These are phyloP conservation scores for Pimpla rufipes DNA, from an alignment of 2,888 invertebrate genomes.

Conservation along the genomic window DNA sequence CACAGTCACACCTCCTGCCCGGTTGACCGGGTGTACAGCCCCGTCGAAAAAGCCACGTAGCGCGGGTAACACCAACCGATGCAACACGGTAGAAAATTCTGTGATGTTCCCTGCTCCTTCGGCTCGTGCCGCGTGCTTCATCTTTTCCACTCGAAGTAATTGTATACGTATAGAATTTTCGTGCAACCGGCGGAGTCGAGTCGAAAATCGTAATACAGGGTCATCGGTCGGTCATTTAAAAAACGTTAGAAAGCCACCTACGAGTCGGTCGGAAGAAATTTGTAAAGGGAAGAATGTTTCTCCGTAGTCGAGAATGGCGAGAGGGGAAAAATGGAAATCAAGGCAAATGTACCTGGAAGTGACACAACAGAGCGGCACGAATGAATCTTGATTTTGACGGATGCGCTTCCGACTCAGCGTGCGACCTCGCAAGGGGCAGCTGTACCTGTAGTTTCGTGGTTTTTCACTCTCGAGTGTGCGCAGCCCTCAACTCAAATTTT, in stretches of 20 bases:
- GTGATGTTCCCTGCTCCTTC: too few relatives aligned
- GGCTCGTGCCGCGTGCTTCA: too few relatives aligned
- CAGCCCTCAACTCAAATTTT: too few relatives aligned
- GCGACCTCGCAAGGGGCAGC: slow-evolving; percentile 69
- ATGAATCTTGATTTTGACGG: neutral
- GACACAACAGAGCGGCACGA: slow-evolving; percentile 10
- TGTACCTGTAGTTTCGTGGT: slow-evolving; percentile 70
- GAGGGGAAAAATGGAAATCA: slow-evolving; percentile 30
- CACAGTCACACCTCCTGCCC: slow-evolving; percentile 83
- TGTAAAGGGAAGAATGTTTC: slow-evolving; percentile 10
- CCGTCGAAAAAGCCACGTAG: slow-evolving; percentile 71
- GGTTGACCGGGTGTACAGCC: slow-evolving; percentile 59
- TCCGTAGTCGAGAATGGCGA: too few relatives aligned
- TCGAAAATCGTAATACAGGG: slow-evolving; percentile 16
- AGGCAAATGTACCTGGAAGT: slow-evolving; percentile 24
- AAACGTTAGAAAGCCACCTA: slow-evolving; percentile 46
- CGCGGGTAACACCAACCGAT: slow-evolving; percentile 38
- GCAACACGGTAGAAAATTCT: too few relatives aligned
- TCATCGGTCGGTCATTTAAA: slow-evolving; percentile 58
- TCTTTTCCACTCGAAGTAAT: slow-evolving; percentile 3
- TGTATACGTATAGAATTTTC: slow-evolving; percentile 50
- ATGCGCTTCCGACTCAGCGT: slow-evolving; percentile 26
- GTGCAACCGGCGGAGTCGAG: neutral
- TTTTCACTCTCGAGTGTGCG: slow-evolving; percentile 38
- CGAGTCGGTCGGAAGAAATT: slow-evolving; percentile 10